Percentiles rank a stretch among this genome's conserved stretches.
Conservation (phyloP, 2,113 vertebrate genomes). For the Dissostichus mawsoni region DNA sequence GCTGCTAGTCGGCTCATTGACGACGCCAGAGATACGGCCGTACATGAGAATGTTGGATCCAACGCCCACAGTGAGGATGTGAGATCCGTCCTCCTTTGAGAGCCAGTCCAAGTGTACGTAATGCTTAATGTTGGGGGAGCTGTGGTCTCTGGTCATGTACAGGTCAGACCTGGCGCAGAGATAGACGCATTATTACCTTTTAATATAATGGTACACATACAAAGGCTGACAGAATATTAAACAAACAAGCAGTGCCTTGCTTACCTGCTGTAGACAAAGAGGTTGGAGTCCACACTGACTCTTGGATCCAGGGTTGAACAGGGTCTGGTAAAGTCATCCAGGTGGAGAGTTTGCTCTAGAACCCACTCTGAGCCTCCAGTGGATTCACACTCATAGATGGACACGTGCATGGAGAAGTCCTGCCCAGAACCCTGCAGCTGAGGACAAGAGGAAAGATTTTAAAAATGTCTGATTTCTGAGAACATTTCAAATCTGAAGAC, state of each 20-base stretch:
- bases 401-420: slow-evolving; percentile 98
- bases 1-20: slow-evolving; percentile 91
- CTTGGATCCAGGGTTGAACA: slow-evolving; percentile 91
- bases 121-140: slow-evolving; percentile 94
- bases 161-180: slow-evolving; percentile 91
- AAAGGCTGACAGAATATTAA: neutral
- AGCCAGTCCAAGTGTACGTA: slow-evolving; percentile 98
- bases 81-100: slow-evolving; percentile 98
- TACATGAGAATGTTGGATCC: slow-evolving; percentile 99
- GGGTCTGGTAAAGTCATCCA: slow-evolving; percentile 93
- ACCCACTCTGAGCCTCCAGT: slow-evolving; percentile 99
- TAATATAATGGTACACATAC: neutral
- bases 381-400: slow-evolving; percentile 98
- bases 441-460: neutral
- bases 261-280: slow-evolving; percentile 98
- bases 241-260: slow-evolving; percentile 43
- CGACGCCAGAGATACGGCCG: slow-evolving; percentile 94
- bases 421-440: slow-evolving; percentile 66
- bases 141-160: slow-evolving; percentile 91
- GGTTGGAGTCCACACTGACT: slow-evolving; percentile 96
- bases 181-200: slow-evolving; percentile 36
- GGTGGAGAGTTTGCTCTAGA: slow-evolving; percentile 95
- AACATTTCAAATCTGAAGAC: slow-evolving; percentile 4
- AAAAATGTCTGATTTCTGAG: neutral
- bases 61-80: slow-evolving; percentile 97